phyloP scores from a whole-genome alignment of 2,888 invertebrate genomes.

The Leucozona laternaria region DNA sequence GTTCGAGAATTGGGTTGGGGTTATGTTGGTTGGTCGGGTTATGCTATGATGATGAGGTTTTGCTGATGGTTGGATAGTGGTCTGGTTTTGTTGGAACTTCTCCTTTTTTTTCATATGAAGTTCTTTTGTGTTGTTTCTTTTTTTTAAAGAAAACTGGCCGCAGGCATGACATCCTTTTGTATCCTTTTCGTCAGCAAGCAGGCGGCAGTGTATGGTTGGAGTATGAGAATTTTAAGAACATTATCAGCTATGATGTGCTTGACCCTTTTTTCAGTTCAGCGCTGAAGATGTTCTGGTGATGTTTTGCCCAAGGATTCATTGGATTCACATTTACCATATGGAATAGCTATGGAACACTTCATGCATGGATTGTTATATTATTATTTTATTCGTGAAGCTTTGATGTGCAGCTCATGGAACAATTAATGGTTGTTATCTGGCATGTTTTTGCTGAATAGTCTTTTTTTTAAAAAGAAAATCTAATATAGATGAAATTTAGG shows the following conservation, averaged over 20 bases:
- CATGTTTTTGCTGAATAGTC: not conserved
- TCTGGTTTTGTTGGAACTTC: constrained; percentile 29
- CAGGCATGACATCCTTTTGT: constrained; percentile 65
- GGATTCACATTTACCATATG: constrained; percentile 12
- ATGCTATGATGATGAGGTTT: constrained; percentile 62
- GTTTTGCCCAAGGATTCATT: constrained; percentile 69
- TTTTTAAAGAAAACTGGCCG: constrained; percentile 58
- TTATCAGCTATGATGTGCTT: constrained; percentile 30
- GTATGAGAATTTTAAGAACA: constrained; percentile 34
- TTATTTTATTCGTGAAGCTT: constrained; percentile 39
- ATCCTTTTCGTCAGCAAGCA: constrained; percentile 46
- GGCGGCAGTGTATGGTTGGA: constrained; percentile 13
- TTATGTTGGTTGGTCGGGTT: constrained; percentile 74
- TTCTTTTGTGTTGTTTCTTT: constrained; percentile 62
- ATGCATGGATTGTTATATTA: constrained; percentile 49
- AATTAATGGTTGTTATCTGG: not conserved
- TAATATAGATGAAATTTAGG: too few species aligned
- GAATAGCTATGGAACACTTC: constrained; percentile 10
- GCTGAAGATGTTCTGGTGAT: constrained; percentile 59
- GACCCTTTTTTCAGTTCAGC: constrained; percentile 66
- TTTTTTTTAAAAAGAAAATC: too few species aligned
- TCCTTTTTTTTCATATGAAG: constrained; percentile 28
- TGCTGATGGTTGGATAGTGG: constrained; percentile 51
- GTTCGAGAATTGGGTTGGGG: constrained; percentile 75
- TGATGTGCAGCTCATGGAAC: not conserved